Conservation (phyloP, 2,113 vertebrate species). For the Tor tambroides region DNA sequence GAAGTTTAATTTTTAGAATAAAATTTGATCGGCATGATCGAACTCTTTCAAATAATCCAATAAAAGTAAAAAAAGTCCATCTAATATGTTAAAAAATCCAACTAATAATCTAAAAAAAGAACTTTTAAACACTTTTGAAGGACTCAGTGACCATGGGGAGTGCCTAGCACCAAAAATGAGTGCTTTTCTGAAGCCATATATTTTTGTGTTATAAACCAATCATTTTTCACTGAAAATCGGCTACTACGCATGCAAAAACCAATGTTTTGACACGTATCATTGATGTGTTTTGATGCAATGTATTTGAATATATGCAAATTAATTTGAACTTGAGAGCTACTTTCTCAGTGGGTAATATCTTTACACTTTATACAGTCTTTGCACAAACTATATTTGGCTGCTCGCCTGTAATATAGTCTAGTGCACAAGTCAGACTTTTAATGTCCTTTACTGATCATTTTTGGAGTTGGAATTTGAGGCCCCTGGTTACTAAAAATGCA, state of each 20-base stretch:
- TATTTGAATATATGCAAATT: background rate
- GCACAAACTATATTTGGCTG: background rate
- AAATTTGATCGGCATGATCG: background rate
- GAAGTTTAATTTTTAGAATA: background rate
- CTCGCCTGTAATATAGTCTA: background rate
- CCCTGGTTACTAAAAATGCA: background rate
- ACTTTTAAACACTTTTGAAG: too few relatives aligned
- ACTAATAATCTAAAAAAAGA: too few relatives aligned
- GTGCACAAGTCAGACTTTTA: background rate
- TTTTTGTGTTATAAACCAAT: background rate
- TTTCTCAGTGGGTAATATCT: background rate
- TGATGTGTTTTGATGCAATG: background rate
- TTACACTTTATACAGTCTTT: background rate
- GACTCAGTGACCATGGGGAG: too few relatives aligned
- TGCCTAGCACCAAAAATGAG: too few relatives aligned
- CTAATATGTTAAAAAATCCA: too few relatives aligned
- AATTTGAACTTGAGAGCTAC: background rate
- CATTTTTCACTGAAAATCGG: background rate
- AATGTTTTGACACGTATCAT: background rate
- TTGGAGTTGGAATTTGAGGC: background rate
- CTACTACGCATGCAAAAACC: background rate
- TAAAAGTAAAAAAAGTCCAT: background rate
- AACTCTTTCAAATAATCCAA: background rate
- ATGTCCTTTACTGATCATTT: background rate
- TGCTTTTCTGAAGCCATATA: background rate